Evolutionary conservation across 2,113 vertebrate species (phyloP), one percentile per base, ranked within the genome.

Genomic region (Mirounga angustirostris): DNA sequence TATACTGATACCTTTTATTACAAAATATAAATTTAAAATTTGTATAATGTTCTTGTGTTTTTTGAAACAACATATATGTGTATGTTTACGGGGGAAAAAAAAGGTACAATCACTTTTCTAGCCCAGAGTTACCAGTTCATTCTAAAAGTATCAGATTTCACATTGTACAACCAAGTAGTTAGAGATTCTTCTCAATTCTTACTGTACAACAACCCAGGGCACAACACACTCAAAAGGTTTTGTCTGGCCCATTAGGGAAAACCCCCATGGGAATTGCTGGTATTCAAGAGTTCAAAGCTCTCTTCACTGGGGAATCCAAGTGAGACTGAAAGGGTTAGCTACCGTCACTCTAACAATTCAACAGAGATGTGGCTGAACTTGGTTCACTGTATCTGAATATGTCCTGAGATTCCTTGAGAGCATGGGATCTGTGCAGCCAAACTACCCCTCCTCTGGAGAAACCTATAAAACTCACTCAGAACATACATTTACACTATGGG

Each of bases 1-100:
- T 98, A 99, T 99, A 98, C 94, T 98, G 98, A 96, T 98, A 98
- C 98, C 98, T 98, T 99, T 97, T 98, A 98, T 97, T 98, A 98
- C 97, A 98, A 98, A 99, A 97, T 99, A 99, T 99, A 99, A 99
- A 99, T 99, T 99, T 98, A 98, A 98, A 98, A 99, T 98, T 98
- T 99, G 98, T 99, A 99, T 98, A 98, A 98, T 99, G 99, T 99
- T 99, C 98, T 98, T 97, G 98, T 99, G 98, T 98, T 99, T 99
- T 99, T 99, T 98, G 98, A 99, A 99, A 98, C 98, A 98, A 99
- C 98, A 98, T 98, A 98, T 98, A 98, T 98, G 98, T 99, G 99
- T 99, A 98, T 99, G 99, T 99, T 99, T 99, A 98, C 11, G 5
- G 10, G 19, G 33, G 33, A 12, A 54, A 89, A 56, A 56, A 40